phyloP scores from a whole-genome alignment of 2,888 invertebrate genomes.

The Chymomyza amoena region DNA sequence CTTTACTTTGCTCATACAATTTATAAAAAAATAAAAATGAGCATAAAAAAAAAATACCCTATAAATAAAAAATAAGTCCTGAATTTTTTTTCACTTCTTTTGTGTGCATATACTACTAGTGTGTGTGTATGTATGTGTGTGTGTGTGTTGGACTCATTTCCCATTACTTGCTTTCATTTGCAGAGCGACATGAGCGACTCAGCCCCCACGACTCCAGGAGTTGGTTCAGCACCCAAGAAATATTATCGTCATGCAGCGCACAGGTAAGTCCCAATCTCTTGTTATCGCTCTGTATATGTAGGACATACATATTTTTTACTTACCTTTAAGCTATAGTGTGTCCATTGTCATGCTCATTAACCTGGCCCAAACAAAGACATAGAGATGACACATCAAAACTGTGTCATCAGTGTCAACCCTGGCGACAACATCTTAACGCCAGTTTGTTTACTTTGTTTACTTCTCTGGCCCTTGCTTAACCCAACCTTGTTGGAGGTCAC shows the following conservation, averaged over 20 bases:
- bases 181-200: conserved; percentile 74
- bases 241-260: conserved; percentile 78
- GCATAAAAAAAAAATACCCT: conserved; percentile 23
- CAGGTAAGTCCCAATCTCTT: conserved; percentile 73
- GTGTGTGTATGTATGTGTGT: conserved; percentile 6
- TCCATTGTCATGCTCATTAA: not conserved
- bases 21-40: not conserved
- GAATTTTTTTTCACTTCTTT: not conserved
- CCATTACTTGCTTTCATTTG: conserved; percentile 67
- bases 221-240: conserved; percentile 68
- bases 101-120: conserved; percentile 15
- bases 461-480: not conserved
- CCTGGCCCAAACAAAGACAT: not conserved
- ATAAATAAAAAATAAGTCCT: conserved; percentile 12
- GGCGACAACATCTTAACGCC: not conserved
- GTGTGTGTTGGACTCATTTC: not conserved
- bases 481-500: not conserved
- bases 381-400: not conserved
- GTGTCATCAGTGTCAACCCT: not conserved
- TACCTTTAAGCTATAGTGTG: not conserved
- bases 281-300: not conserved
- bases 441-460: not conserved
- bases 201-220: conserved; percentile 72
- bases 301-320: not conserved
- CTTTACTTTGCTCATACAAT: conserved; percentile 32